A percentile compares a stretch with the other conserved stretches of the same genome.
These are phyloP conservation scores for Nymphalis c-album DNA, from an alignment of 2,888 invertebrate species.

Conservation along the genomic window DNA sequence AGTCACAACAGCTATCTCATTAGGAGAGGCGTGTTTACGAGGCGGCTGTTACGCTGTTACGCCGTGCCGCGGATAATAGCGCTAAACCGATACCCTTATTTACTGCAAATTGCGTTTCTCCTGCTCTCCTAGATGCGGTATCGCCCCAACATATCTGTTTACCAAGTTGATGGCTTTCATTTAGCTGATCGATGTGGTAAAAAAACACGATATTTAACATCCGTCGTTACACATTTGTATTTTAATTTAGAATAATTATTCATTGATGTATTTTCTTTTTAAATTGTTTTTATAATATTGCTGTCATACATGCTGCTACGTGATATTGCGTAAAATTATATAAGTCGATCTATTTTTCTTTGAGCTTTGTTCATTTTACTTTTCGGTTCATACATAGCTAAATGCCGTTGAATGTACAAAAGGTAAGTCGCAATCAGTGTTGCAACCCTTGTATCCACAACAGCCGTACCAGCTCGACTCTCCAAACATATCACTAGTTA, in stretches of 20 bases:
- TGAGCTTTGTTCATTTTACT: background rate
- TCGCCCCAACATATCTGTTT: conserved; percentile 26
- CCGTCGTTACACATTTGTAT: conserved; percentile 9
- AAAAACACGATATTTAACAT: conserved; percentile 11
- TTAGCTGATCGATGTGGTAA: conserved; percentile 18
- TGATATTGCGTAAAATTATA: background rate
- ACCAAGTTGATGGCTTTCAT: conserved; percentile 25
- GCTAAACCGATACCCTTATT: conserved; percentile 79
- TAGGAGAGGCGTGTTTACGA: conserved; percentile 35
- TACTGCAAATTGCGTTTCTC: conserved; percentile 73
- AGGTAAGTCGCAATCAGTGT: conserved; percentile 18
- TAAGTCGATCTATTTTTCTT: background rate
- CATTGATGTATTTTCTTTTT: background rate
- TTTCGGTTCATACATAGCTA: background rate
- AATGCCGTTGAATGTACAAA: conserved; percentile 4
- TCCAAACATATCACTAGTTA: conserved; percentile 3
- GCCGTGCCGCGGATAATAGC: conserved; percentile 61
- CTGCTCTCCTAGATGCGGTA: conserved; percentile 38
- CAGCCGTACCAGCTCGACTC: conserved; percentile 2
- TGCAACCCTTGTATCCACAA: conserved; percentile 12
- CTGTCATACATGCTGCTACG: too few relatives aligned
- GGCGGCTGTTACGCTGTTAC: conserved; percentile 24
- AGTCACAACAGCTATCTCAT: conserved; percentile 30
- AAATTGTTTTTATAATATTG: background rate
- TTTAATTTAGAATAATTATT: conserved; percentile 18